A percentile compares a stretch with the other conserved stretches of the same genome.
Conservation (phyloP, 2,113 vertebrate species). For the Chitala chitala region DNA sequence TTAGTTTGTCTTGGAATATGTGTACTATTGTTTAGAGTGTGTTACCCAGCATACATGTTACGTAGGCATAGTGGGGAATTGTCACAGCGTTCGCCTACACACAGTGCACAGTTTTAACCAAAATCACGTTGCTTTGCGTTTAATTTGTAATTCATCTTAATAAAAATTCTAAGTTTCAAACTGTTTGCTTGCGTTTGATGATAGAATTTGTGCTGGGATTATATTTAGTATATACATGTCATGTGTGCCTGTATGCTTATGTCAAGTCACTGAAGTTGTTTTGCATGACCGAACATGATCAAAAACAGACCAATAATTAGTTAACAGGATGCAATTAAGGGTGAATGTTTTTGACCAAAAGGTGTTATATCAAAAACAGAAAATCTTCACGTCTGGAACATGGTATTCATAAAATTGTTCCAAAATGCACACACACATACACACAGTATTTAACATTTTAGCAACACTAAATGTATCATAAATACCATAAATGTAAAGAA, state of each 20-base stretch:
- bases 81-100: not conserved
- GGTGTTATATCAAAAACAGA: not conserved
- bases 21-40: not conserved
- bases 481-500: too few species aligned
- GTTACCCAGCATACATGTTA: not conserved
- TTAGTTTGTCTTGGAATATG: not conserved
- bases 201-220: not conserved
- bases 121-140: conserved; percentile 29
- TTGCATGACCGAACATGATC: too few species aligned
- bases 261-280: too few species aligned
- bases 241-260: too few species aligned
- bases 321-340: not conserved
- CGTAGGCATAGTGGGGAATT: not conserved
- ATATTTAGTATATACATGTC: not conserved
- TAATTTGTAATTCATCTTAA: conserved; percentile 33
- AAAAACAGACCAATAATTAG: too few species aligned
- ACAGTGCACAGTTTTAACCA: conserved; percentile 22
- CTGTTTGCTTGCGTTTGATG: not conserved
- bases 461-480: too few species aligned
- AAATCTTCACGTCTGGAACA: not conserved
- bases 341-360: not conserved
- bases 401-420: not conserved
- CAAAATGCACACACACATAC: too few species aligned
- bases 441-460: too few species aligned
- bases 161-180: conserved; percentile 23